phyloP scores from a whole-genome alignment of 2,113 vertebrate genomes.

The Cyanistes caeruleus region DNA sequence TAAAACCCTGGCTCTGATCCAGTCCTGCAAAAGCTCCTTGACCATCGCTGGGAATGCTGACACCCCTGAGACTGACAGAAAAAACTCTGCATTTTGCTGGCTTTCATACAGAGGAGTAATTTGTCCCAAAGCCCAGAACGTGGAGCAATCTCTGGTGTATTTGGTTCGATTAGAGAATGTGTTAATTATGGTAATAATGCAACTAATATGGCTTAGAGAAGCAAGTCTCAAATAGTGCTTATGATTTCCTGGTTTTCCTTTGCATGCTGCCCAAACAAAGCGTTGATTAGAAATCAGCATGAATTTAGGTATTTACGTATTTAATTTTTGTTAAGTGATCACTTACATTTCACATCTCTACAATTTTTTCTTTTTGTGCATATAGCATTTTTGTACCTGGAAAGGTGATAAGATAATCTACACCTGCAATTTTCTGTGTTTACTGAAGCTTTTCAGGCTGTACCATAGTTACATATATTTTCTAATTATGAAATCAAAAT shows the following conservation, averaged over 20 bases:
- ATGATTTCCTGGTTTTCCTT: conserved; percentile 24
- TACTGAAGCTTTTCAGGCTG: neutral
- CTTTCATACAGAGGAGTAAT: neutral
- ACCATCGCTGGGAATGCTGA: neutral
- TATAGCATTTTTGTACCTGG: neutral
- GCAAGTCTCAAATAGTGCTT: neutral
- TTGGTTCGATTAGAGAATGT: neutral
- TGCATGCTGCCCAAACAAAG: conserved; percentile 4
- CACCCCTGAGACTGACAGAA: neutral
- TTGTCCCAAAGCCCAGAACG: conserved; percentile 37
- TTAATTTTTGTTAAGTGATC: conserved; percentile 29
- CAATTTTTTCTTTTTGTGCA: neutral
- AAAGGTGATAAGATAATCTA: neutral
- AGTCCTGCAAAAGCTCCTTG: neutral
- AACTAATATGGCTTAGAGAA: conserved; percentile 50
- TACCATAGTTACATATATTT: neutral
- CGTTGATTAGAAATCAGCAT: conserved; percentile 23
- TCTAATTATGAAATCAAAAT: conserved; percentile 21
- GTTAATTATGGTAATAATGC: conserved; percentile 50
- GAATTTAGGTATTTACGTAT: conserved; percentile 16
- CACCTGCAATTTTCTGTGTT: neutral
- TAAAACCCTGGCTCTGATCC: conserved; percentile 8
- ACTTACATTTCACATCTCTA: neutral
- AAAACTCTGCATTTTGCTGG: neutral
- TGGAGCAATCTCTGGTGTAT: conserved; percentile 11